These are phyloP conservation scores for Cyprinodon tularosa DNA, from an alignment of 2,113 vertebrate genomes.

Conservation along the genomic window DNA sequence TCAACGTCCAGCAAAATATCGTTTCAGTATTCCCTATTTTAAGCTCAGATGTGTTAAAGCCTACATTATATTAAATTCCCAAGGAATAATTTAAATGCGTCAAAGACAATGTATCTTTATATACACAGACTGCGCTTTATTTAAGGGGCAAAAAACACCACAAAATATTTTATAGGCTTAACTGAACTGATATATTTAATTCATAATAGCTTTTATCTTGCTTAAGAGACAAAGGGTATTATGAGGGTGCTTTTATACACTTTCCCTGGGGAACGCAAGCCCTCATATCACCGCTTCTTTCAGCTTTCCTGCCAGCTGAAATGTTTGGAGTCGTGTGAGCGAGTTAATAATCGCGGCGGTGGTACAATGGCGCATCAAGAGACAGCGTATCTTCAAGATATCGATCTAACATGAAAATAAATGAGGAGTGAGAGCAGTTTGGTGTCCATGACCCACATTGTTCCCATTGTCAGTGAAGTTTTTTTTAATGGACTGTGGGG, in stretches of 20 bases:
- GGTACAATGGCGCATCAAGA: slow-evolving; percentile 60
- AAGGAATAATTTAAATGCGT: neutral
- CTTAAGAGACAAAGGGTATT: slow-evolving; percentile 51
- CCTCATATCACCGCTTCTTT: slow-evolving; percentile 52
- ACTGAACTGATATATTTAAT: slow-evolving; percentile 56
- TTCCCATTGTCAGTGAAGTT: slow-evolving; percentile 44
- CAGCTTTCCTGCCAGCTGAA: slow-evolving; percentile 60
- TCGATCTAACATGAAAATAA: slow-evolving; percentile 77
- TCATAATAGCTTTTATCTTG: slow-evolving; percentile 57
- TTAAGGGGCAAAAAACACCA: neutral
- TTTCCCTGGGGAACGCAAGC: slow-evolving; percentile 70
- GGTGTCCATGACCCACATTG: slow-evolving; percentile 58
- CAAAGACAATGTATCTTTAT: neutral
- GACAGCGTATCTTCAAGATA: slow-evolving; percentile 72
- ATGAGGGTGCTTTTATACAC: slow-evolving; percentile 47
- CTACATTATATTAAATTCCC: neutral
- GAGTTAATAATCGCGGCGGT: slow-evolving; percentile 68
- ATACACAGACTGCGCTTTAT: neutral
- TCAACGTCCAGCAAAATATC: neutral
- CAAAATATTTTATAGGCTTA: neutral
- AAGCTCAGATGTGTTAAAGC: neutral
- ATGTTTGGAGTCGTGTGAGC: slow-evolving; percentile 76
- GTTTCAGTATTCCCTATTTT: neutral
- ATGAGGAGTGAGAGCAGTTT: slow-evolving; percentile 63
- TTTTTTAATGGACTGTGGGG: slow-evolving; percentile 59